Conservation (phyloP, 1,140 invertebrate genomes). For the Phthorimaea operculella region DNA sequence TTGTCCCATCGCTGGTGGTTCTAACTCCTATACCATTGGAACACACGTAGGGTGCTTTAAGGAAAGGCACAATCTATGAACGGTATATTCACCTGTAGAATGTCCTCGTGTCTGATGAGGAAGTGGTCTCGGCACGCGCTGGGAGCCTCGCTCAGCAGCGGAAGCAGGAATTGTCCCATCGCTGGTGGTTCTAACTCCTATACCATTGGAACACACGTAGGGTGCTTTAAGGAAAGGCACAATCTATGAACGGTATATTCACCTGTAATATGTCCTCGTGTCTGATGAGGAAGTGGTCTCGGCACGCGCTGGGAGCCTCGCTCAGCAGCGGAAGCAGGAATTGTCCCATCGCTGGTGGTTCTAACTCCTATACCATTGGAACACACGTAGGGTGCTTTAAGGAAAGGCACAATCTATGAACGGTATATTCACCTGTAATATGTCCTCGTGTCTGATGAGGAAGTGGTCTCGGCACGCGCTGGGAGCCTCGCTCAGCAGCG, state of each 20-base stretch:
- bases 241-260: too few species aligned
- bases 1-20: slow-evolving; percentile 47
- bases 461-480: slow-evolving; percentile 41
- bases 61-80: too few species aligned
- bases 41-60: too few species aligned
- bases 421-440: slow-evolving; percentile 59
- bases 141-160: slow-evolving; percentile 40
- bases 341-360: slow-evolving; percentile 51
- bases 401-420: too few species aligned
- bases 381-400: too few species aligned
- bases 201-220: too few species aligned
- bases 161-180: slow-evolving; percentile 57
- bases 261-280: slow-evolving; percentile 61
- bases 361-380: too few species aligned
- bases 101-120: slow-evolving; percentile 56
- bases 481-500: slow-evolving; percentile 42
- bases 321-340: slow-evolving; percentile 54
- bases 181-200: too few species aligned
- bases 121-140: slow-evolving; percentile 37
- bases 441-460: slow-evolving; percentile 56
- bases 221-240: too few species aligned
- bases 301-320: slow-evolving; percentile 29
- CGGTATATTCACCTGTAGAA: slow-evolving; percentile 36
- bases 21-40: too few species aligned
- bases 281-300: slow-evolving; percentile 49